phyloP scores from a whole-genome alignment of 2,113 vertebrate genomes.

The Aptenodytes forsteri region DNA sequence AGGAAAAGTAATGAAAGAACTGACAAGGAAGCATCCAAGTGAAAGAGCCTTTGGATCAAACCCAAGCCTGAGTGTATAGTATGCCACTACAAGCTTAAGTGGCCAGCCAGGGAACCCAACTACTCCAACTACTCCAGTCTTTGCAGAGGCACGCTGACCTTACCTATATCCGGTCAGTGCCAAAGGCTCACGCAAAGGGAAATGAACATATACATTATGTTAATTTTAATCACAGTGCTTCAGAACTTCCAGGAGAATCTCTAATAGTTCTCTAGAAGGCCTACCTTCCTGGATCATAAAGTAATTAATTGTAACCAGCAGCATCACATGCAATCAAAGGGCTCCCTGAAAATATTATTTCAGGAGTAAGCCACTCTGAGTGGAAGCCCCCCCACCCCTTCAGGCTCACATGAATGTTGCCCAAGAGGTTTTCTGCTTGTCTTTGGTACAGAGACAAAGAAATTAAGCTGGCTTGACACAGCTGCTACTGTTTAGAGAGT shows the following conservation, averaged over 20 bases:
- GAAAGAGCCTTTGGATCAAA: conserved; percentile 3
- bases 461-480: neutral
- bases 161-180: neutral
- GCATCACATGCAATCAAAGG: neutral
- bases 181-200: neutral
- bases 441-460: neutral
- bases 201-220: rapidly evolving
- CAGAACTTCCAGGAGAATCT: neutral
- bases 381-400: neutral
- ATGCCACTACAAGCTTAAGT: neutral
- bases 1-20: neutral
- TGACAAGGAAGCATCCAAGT: neutral
- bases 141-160: neutral
- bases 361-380: neutral
- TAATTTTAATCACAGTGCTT: neutral
- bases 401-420: neutral
- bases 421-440: neutral
- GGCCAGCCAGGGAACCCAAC: neutral
- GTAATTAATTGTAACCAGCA: neutral
- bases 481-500: neutral
- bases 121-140: neutral
- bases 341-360: neutral
- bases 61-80: neutral
- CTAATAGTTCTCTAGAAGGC: neutral
- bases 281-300: neutral